Conservation (phyloP, 2,888 invertebrate genomes). For the Philhelius pedissequus region DNA sequence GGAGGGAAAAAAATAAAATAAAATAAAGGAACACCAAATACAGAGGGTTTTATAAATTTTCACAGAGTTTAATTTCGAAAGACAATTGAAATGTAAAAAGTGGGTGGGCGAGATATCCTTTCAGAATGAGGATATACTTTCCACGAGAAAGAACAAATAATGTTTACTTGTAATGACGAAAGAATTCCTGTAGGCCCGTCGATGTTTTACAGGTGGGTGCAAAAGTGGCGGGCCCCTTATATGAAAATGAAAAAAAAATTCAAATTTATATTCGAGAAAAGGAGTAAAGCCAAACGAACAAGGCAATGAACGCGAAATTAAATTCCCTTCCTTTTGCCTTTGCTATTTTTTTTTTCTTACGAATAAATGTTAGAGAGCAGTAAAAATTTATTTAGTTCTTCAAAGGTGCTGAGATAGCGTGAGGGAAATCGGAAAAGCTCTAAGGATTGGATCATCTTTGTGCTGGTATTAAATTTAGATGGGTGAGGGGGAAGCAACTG, state of each 20-base stretch:
- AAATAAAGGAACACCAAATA: slow-evolving; percentile 6
- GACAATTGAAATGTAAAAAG: slow-evolving; percentile 64
- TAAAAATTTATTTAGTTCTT: slow-evolving; percentile 66
- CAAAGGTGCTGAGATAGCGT: slow-evolving; percentile 41
- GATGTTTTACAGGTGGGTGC: slow-evolving; percentile 37
- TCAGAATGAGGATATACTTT: slow-evolving; percentile 14
- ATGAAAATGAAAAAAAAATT: slow-evolving; percentile 37
- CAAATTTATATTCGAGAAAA: slow-evolving; percentile 57
- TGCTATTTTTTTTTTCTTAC: not conserved
- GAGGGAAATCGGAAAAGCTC: slow-evolving; percentile 30
- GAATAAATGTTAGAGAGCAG: slow-evolving; percentile 27
- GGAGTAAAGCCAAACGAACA: slow-evolving; percentile 56
- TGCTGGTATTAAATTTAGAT: not conserved
- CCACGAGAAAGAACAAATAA: slow-evolving; percentile 42
- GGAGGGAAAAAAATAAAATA: not conserved
- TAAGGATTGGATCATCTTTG: slow-evolving; percentile 45
- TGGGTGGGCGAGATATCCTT: not conserved
- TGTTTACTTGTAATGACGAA: slow-evolving; percentile 66
- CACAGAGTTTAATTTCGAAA: slow-evolving; percentile 65
- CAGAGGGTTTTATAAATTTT: slow-evolving; percentile 62
- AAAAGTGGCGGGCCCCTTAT: not conserved
- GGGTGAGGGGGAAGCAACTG: not conserved
- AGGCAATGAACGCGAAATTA: slow-evolving; percentile 65
- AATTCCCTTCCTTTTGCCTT: slow-evolving; percentile 47
- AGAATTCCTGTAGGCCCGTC: slow-evolving; percentile 57